Percentiles rank a stretch among this genome's conserved stretches.
These are phyloP conservation scores for Pseudochromis fuscus DNA, from an alignment of 2,797 vertebrate genomes.

Conservation along the genomic window DNA sequence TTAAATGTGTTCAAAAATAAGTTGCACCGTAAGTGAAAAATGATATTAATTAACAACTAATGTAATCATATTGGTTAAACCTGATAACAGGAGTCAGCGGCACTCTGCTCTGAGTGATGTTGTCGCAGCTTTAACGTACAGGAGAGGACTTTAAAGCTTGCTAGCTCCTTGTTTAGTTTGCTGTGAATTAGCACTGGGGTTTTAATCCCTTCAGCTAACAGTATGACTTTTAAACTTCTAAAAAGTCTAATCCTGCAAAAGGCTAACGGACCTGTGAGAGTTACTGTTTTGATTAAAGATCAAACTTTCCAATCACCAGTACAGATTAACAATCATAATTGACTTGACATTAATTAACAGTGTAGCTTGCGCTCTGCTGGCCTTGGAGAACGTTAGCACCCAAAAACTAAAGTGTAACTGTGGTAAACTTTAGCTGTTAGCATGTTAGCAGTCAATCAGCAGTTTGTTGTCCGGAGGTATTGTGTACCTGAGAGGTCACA, in stretches of 20 bases:
- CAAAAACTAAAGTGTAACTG: too few species aligned
- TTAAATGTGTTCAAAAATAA: slow-evolving; percentile 17
- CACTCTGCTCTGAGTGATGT: background rate
- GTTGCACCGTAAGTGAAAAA: background rate
- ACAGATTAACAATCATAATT: background rate
- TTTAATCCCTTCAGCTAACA: background rate
- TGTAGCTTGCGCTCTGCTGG: too few species aligned
- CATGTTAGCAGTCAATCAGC: too few species aligned
- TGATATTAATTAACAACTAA: background rate
- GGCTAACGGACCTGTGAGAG: too few species aligned
- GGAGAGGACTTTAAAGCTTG: slow-evolving; percentile 31
- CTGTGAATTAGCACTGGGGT: background rate
- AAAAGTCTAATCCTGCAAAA: too few species aligned
- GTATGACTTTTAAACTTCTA: too few species aligned
- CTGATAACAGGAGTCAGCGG: too few species aligned
- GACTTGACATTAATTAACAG: too few species aligned
- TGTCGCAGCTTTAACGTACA: background rate
- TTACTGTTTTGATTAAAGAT: background rate
- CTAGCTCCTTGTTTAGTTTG: background rate
- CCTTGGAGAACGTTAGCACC: too few species aligned
- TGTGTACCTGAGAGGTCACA: too few species aligned
- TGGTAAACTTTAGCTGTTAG: too few species aligned
- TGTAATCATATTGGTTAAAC: background rate
- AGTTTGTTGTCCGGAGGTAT: too few species aligned
- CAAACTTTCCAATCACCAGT: background rate